Evolutionary conservation across 1,140 invertebrate species (phyloP), one percentile per base, ranked within the genome.

Genomic region (Nylanderia fulva): DNA sequence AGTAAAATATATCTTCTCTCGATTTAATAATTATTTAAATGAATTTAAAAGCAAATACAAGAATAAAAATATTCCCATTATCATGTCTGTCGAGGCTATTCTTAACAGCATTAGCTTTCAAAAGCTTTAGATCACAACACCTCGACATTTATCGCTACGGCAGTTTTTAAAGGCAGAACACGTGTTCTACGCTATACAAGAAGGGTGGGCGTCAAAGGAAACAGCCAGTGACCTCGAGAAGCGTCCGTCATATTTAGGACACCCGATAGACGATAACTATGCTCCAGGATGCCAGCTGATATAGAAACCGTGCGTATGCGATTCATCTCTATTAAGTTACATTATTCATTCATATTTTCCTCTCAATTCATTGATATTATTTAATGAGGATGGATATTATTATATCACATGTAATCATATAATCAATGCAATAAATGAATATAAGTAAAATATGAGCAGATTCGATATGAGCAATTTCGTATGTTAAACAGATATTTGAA

Each of bases 211-310:
- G 93, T 94, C 48, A 92, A 91, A 94, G 94, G 93, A 90, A 94
- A 90, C 90, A 93, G 91, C 90, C 88, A 93, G 91, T 90, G 93
- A 93, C 93, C 93, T 94, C 93, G 92, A 89, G 86, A 92, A 91
- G 79, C 84, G 86, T 88, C 87, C 88, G 85, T 88, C 87, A 85
- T 92, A 94, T 94, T 94, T 94, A 94, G 94, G 93, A 92, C 93
- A 93, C 90, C 88, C 92, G 93, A 94, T 94, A 93, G 85, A 90
- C 64, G 91, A 91, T 91, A 90, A 87, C 87, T 85, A 64, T 86
- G 90, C 87, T 92, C 91, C 93, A 94, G 93, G 93, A 94, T 94
- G 93, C 90, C 84, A 90, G 85, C 85, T 89, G 92, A 94, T 93
- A 93, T 93, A 93, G 87, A 91, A 92, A 91, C 79, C 87, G n/a